Percentiles rank a stretch among this genome's conserved stretches.
These are phyloP conservation scores for Stigmatopora nigra DNA, from an alignment of 2,113 vertebrate genomes.

Conservation along the genomic window DNA sequence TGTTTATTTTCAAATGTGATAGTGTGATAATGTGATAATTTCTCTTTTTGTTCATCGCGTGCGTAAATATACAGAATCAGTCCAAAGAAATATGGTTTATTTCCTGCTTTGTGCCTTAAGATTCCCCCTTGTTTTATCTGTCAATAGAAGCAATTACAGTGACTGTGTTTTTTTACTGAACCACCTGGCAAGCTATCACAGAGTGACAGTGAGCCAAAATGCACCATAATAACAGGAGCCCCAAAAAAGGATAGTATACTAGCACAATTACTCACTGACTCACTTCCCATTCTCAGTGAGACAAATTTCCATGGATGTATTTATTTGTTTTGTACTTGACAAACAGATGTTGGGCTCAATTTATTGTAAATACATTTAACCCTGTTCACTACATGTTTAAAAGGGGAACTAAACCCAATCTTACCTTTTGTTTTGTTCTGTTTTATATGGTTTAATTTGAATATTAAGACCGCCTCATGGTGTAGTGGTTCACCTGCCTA, in stretches of 20 bases:
- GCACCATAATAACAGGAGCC: constrained; percentile 1
- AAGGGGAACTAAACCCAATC: not conserved
- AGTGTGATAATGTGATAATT: too few species aligned
- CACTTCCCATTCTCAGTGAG: not conserved
- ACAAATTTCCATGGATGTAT: too few species aligned
- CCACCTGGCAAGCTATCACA: not conserved
- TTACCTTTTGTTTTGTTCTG: too few species aligned
- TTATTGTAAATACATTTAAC: not conserved
- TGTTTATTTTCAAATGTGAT: too few species aligned
- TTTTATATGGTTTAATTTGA: too few species aligned
- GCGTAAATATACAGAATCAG: not conserved
- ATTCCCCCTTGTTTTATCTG: not conserved
- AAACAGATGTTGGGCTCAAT: not conserved
- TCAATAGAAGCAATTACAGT: not conserved
- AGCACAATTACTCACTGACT: not conserved
- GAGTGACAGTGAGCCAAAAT: constrained; percentile 1
- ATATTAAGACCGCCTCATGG: too few species aligned
- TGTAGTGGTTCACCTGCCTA: too few species aligned
- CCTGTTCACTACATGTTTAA: not conserved
- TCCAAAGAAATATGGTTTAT: not conserved
- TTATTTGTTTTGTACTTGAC: not conserved
- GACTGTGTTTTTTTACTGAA: constrained; percentile 1
- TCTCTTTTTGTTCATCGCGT: too few species aligned
- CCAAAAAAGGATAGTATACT: not conserved
- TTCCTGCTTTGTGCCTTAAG: not conserved